Base-by-base conservation (phyloP, 2,797 vertebrate species). In the Sebastiscus tertius region DNA sequence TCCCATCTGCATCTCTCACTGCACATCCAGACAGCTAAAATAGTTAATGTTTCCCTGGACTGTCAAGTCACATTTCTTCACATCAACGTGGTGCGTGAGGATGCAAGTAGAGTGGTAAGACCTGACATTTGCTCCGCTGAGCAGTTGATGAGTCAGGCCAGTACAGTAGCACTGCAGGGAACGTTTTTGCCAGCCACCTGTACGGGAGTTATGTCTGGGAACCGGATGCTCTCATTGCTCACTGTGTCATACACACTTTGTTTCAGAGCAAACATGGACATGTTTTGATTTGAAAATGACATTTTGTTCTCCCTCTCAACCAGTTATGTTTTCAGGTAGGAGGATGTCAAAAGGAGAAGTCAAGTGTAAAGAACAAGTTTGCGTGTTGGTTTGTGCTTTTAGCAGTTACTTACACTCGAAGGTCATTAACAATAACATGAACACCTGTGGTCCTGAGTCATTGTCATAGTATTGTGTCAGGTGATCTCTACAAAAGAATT, bases 21-120 rank as follows among this genome's bases (percentile, higher is more conserved):
- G 72, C 71, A 75, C 74, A 92, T 60, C 61, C 81, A 64, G 67
- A 89, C 85, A 84, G 80, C 78, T 75, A 92, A 91, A 95, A 92
- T 49, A 90, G 93, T 94, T 92, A 94, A 95, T 95, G 94, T 95
- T 94, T 91, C 94, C 77, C 88, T 75, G 85, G 61, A 79, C 82
- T 89, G 94, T 94, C 93, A 83, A 31, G 29, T 82, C 75, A 14
- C 74, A 81, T 92, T 75, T 88, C 73, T 81, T 88, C 76, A 60
- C 54, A 31, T 79, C 81, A 68, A 65, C 56, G 62, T 20, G 8
- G 52, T 46, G 88, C 36, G 22, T 70, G 78, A 79, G 70, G 82
- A 88, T 86, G 75, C 8, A 61, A 78, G 76, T 55, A 2, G 89
- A 93, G 87, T 62, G 58, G 73, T 85, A 70, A 18, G 61, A 77